Percentiles rank a stretch among this genome's conserved stretches.
Evolutionary conservation across 30 jellyfish, hydroid and myxozoan genomes (phyloP).

Genomic region (Aurelia aurita complex sp. Pacific): DNA sequence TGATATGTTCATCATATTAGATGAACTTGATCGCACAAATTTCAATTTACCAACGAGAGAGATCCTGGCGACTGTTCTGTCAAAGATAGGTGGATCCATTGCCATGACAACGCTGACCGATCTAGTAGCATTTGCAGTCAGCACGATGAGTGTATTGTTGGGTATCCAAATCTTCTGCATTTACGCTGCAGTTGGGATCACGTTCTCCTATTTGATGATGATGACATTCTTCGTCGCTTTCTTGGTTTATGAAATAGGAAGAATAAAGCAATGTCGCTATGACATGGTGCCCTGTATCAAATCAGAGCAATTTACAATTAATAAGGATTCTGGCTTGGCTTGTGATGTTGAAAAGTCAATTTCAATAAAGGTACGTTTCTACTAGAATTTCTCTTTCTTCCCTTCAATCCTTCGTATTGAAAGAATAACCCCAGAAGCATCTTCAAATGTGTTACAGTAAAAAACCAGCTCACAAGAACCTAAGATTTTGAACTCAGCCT

Average conservation of each 20-base stretch:
- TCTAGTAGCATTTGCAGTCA: constrained; percentile 80
- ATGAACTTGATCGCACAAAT: constrained; percentile 38
- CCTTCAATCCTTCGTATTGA: not conserved
- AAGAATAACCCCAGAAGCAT: not conserved
- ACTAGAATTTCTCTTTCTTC: constrained; percentile 1
- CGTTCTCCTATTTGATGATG: constrained; percentile 40
- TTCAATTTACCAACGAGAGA: constrained; percentile 31
- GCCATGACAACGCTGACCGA: constrained; percentile 84
- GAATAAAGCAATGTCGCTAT: constrained; percentile 57
- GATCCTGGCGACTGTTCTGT: constrained; percentile 29
- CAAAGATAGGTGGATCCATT: constrained; percentile 54
- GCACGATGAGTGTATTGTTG: constrained; percentile 70
- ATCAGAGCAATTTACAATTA: not conserved
- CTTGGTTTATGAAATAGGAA: constrained; percentile 44
- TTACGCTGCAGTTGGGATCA: constrained; percentile 68
- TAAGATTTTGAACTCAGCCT: too few species aligned
- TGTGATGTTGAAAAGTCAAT: not conserved
- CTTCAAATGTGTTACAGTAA: too few species aligned
- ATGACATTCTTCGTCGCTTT: constrained; percentile 67
- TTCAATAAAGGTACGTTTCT: not conserved
- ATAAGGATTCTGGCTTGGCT: constrained; percentile 1
- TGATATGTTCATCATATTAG: constrained; percentile 58
- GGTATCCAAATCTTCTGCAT: constrained; percentile 73
- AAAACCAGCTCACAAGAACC: too few species aligned
- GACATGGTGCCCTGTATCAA: constrained; percentile 60